phyloP scores from a whole-genome alignment of 2,888 invertebrate species.

The Theretra japonica region DNA sequence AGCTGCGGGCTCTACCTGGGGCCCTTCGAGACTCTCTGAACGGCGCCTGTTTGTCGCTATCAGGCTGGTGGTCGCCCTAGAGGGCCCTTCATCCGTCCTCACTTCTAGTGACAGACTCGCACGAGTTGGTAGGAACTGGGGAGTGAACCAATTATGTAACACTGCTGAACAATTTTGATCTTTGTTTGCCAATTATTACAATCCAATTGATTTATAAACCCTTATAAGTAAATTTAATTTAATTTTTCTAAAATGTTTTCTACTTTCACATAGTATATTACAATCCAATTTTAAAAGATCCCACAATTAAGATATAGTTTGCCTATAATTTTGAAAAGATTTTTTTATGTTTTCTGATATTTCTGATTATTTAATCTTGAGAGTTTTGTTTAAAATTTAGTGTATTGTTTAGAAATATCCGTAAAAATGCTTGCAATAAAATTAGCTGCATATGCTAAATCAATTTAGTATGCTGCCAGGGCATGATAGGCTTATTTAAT shows the following conservation, averaged over 20 bases:
- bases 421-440: too few species aligned
- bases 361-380: too few species aligned
- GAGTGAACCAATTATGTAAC: conserved; percentile 40
- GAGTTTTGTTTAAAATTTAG: background rate
- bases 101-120: conserved; percentile 86
- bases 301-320: too few species aligned
- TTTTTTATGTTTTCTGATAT: too few species aligned
- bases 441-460: background rate
- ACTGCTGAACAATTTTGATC: too few species aligned
- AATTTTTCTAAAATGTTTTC: too few species aligned
- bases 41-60: conserved; percentile 78
- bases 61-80: conserved; percentile 74
- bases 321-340: too few species aligned
- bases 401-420: background rate
- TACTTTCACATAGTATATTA: too few species aligned
- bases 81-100: conserved; percentile 77
- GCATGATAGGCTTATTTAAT: background rate
- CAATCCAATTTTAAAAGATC: too few species aligned
- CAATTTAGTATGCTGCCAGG: background rate
- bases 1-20: conserved; percentile 69
- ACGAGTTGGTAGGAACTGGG: conserved; percentile 84
- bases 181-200: too few species aligned
- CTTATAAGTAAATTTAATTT: too few species aligned
- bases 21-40: conserved; percentile 86
- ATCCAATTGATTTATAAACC: too few species aligned